phyloP scores from a whole-genome alignment of 2,113 vertebrate genomes.

The Enhydra lutris region DNA sequence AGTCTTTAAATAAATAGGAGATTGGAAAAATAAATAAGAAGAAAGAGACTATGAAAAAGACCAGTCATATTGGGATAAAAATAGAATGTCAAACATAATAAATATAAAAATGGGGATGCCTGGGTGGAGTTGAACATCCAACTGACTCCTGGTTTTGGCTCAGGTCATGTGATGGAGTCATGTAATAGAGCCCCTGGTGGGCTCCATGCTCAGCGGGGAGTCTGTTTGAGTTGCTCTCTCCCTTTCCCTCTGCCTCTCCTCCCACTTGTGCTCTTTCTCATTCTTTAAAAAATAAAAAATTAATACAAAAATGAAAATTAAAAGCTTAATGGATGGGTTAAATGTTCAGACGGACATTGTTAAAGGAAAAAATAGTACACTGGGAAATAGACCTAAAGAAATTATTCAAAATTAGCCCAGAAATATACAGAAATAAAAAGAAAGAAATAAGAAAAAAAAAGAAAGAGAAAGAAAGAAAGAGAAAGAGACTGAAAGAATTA shows the following conservation, averaged over 20 bases:
- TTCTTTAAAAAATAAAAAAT: not conserved
- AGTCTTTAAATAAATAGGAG: not conserved
- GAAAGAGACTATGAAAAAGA: not conserved
- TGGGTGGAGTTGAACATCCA: not conserved
- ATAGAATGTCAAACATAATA: slow-evolving; percentile 26
- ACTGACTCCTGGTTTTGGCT: not conserved
- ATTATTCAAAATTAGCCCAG: not conserved
- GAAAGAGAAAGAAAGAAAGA: too few species aligned
- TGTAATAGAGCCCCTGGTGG: not conserved
- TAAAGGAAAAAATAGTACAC: slow-evolving; percentile 9
- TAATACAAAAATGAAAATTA: not conserved
- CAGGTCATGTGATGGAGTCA: not conserved
- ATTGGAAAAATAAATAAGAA: slow-evolving; percentile 16
- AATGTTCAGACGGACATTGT: not conserved
- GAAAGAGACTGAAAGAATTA: not conserved
- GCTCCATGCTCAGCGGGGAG: not conserved
- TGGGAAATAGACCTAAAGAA: not conserved
- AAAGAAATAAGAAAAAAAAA: not conserved
- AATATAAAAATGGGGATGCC: not conserved
- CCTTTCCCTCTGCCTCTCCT: not conserved
- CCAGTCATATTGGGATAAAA: not conserved
- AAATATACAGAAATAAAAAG: not conserved
- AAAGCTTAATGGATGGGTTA: not conserved
- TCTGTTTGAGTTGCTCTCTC: not conserved
- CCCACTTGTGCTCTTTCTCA: not conserved